These are phyloP conservation scores for Lacerta bilineata DNA, from an alignment of 2,797 vertebrate species.

Conservation along the genomic window DNA sequence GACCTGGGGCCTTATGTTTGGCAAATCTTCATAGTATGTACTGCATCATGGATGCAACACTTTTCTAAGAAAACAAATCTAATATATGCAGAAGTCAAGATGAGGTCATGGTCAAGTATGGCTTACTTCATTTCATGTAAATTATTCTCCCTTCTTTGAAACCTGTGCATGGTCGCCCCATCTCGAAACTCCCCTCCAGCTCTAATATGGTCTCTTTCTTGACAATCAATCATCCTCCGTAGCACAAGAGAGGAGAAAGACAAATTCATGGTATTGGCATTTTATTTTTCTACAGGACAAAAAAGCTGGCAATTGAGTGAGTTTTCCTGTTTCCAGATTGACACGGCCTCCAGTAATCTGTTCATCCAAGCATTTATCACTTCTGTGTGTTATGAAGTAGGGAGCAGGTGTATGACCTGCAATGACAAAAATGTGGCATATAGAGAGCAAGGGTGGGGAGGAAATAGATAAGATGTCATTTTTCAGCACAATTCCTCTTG, in stretches of 20 bases:
- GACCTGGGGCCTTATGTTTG: neutral
- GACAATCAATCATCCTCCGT: neutral
- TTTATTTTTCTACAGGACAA: conserved; percentile 45
- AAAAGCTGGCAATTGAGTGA: conserved; percentile 14
- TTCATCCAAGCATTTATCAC: conserved; percentile 56
- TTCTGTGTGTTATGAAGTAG: conserved; percentile 25
- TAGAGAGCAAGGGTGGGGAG: conserved; percentile 37
- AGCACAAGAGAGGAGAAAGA: conserved; percentile 13
- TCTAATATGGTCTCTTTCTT: neutral
- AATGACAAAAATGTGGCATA: conserved; percentile 46
- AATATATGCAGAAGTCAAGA: neutral
- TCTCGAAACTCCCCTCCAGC: accelerated
- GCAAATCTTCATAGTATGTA: neutral
- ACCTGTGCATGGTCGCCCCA: neutral
- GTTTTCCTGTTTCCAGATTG: neutral
- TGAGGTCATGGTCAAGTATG: conserved; percentile 44
- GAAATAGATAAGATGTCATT: conserved; percentile 66
- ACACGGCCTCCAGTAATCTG: conserved; percentile 24
- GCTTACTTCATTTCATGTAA: conserved; percentile 31
- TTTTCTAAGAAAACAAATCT: neutral
- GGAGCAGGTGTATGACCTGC: conserved; percentile 71
- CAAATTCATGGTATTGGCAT: conserved; percentile 12
- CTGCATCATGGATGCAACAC: neutral
- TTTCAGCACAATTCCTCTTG: conserved; percentile 66
- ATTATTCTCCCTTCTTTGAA: conserved; percentile 14